Evolutionary conservation across 2,888 invertebrate species (phyloP).

Genomic region (Acanthopleura granulata): DNA sequence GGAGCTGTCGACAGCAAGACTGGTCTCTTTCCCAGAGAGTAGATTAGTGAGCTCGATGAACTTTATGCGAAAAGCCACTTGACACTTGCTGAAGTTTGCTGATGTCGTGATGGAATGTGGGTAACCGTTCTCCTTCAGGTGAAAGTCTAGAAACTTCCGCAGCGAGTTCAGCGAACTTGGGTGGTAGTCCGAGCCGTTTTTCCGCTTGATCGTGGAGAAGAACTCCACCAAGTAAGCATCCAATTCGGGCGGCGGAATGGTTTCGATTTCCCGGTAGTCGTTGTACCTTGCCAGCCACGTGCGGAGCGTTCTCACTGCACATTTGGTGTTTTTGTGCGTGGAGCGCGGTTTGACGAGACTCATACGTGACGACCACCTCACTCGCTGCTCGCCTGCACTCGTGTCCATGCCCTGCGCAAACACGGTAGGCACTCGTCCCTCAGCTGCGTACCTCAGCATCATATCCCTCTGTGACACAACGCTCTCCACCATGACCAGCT

Average conservation of each 20-base stretch:
- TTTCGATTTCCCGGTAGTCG: background rate
- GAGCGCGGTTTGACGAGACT: background rate
- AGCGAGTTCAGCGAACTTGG: background rate
- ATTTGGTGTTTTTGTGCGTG: background rate
- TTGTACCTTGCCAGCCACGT: background rate
- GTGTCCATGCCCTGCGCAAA: no score
- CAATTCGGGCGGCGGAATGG: background rate
- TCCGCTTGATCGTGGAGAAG: background rate
- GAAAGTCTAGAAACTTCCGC: background rate
- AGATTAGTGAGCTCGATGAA: background rate
- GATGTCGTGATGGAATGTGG: background rate
- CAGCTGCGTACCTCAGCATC: no score
- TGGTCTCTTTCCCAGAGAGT: no score
- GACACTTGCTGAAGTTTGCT: background rate
- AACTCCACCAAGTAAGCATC: background rate
- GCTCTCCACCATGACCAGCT: no score
- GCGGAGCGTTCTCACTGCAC: background rate
- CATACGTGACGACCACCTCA: background rate
- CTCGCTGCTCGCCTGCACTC: background rate
- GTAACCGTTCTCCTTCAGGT: background rate
- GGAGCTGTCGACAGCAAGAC: no score
- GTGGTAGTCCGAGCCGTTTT: background rate
- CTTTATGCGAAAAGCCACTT: background rate
- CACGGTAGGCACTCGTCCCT: no score
- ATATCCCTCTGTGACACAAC: no score